Evolutionary conservation across 2,797 vertebrate species (phyloP).

Genomic region (Capromys pilorides): DNA sequence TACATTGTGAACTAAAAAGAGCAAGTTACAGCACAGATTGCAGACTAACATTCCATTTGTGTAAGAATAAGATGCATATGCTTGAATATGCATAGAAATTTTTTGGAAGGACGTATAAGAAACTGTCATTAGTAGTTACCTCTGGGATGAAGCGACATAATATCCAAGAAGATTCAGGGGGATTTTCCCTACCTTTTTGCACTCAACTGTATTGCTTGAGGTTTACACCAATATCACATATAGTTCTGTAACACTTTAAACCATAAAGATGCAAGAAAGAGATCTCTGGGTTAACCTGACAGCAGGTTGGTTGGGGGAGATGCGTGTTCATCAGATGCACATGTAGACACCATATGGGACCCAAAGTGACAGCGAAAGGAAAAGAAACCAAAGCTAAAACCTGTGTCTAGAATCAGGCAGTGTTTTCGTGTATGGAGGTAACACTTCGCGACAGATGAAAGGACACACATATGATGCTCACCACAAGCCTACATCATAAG

Average conservation of each 20-base stretch:
- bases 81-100: neutral
- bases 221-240: neutral
- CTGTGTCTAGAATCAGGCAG: neutral
- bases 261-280: neutral
- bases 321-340: neutral
- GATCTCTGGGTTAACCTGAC: neutral
- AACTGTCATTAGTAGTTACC: neutral
- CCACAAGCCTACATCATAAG: too few species aligned
- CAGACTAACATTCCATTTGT: neutral
- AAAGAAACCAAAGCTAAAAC: neutral
- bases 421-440: neutral
- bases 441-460: too few species aligned
- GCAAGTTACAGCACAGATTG: conserved; percentile 34
- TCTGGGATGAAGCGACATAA: neutral
- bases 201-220: neutral
- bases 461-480: neutral
- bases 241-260: neutral
- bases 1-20: conserved; percentile 35
- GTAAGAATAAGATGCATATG: neutral
- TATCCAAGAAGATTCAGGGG: neutral
- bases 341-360: neutral
- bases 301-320: neutral
- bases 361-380: neutral
- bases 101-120: neutral
- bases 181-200: neutral